These are phyloP conservation scores for Cynocephalus volans DNA, from an alignment of 2,113 vertebrate genomes.

Conservation along the genomic window DNA sequence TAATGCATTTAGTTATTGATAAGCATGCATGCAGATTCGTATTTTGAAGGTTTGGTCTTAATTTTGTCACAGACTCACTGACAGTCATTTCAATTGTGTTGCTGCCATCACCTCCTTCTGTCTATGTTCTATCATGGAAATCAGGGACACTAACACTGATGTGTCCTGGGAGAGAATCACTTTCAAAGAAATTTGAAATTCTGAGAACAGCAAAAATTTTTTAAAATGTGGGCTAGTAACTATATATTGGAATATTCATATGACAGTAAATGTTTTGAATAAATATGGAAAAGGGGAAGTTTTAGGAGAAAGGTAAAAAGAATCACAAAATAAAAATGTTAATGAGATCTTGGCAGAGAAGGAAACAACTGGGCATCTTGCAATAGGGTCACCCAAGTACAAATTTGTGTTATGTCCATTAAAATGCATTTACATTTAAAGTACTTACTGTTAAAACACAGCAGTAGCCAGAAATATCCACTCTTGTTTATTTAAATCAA, in stretches of 20 bases:
- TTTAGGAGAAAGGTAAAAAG: conserved; percentile 20
- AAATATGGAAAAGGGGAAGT: not conserved
- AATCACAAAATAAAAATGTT: not conserved
- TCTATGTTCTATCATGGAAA: not conserved
- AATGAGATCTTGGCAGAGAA: not conserved
- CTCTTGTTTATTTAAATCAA: not conserved
- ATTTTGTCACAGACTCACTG: not conserved
- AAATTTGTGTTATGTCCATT: not conserved
- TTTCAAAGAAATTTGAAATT: conserved; percentile 12
- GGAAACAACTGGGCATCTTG: not conserved
- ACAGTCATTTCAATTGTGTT: not conserved
- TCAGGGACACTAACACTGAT: not conserved
- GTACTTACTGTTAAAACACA: not conserved
- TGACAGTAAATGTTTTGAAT: not conserved
- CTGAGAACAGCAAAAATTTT: not conserved
- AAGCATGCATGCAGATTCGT: not conserved
- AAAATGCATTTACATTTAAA: not conserved
- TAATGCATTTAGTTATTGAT: conserved; percentile 8
- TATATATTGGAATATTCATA: not conserved
- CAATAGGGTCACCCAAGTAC: not conserved
- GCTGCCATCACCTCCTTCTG: not conserved
- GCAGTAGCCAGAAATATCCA: not conserved
- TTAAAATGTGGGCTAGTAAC: not conserved
- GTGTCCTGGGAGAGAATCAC: not conserved
- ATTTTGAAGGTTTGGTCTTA: not conserved